Evolutionary conservation across 2,888 invertebrate genomes (phyloP).

Genomic region (Erebia palarica): DNA sequence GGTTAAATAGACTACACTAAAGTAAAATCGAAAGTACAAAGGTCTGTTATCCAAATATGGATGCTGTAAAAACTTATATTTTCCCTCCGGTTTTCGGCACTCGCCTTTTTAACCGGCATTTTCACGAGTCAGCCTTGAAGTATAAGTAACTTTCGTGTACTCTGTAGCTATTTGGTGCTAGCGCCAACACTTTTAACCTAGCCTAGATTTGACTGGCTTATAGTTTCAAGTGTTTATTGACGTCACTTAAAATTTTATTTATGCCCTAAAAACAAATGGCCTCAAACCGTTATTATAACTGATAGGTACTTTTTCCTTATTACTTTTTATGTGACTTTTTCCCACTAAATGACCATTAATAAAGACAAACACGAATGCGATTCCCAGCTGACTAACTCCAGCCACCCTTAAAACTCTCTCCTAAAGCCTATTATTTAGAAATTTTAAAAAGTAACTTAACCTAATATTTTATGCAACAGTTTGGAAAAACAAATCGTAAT

Average conservation of each 20-base stretch:
- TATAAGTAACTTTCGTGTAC: slow-evolving; percentile 23
- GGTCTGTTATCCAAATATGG: neutral
- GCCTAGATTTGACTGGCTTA: slow-evolving; percentile 29
- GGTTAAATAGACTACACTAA: too few relatives aligned
- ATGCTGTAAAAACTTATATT: neutral
- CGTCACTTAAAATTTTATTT: neutral
- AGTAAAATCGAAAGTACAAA: too few relatives aligned
- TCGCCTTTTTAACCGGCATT: slow-evolving; percentile 22
- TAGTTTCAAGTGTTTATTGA: slow-evolving; percentile 12
- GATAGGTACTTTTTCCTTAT: too few relatives aligned
- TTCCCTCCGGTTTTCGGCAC: slow-evolving; percentile 10
- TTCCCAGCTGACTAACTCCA: too few relatives aligned
- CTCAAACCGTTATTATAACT: too few relatives aligned
- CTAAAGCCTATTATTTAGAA: neutral
- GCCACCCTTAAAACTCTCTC: neutral
- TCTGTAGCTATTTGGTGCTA: slow-evolving; percentile 29
- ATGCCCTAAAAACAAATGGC: too few relatives aligned
- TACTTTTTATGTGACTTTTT: too few relatives aligned
- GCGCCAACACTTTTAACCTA: slow-evolving; percentile 28
- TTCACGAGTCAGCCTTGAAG: slow-evolving; percentile 20
- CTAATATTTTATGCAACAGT: neutral
- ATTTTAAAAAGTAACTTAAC: neutral
- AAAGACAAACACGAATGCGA: too few relatives aligned
- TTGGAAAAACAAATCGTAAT: slow-evolving; percentile 19
- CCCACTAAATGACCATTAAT: too few relatives aligned